A percentile compares a stretch with the other conserved stretches of the same genome.
Evolutionary conservation across 2,113 vertebrate genomes (phyloP).

Genomic region (Gavia stellata): DNA sequence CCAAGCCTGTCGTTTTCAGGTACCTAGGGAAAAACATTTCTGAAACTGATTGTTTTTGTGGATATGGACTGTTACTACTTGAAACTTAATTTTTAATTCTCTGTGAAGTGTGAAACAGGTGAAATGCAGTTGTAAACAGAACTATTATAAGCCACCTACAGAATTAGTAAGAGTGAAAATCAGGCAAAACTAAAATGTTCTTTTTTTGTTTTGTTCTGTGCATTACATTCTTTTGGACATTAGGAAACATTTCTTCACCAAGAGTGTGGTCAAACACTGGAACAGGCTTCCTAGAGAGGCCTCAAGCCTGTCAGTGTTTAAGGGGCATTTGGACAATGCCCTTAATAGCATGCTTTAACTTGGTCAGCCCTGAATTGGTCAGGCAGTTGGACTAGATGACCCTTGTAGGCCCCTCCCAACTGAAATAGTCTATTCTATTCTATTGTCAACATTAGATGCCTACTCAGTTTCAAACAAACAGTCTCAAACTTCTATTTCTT

Average conservation of each 20-base stretch:
- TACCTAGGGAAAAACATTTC: neutral
- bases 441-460: neutral
- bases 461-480: neutral
- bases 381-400: neutral
- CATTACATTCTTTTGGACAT: neutral
- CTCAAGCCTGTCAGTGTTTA: neutral
- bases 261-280: neutral
- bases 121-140: neutral
- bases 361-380: neutral
- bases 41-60: neutral
- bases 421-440: neutral
- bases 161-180: neutral
- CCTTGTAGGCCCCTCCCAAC: neutral
- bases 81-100: neutral
- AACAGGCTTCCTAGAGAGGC: neutral
- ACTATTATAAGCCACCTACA: neutral
- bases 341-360: neutral
- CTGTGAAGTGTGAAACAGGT: neutral
- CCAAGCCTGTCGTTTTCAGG: neutral
- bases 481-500: neutral
- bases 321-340: neutral
- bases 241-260: neutral
- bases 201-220: neutral
- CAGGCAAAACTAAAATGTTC: neutral
- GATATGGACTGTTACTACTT: neutral